These are phyloP conservation scores for Zaprionus lineosus DNA, from an alignment of 2,888 invertebrate genomes.

Conservation along the genomic window DNA sequence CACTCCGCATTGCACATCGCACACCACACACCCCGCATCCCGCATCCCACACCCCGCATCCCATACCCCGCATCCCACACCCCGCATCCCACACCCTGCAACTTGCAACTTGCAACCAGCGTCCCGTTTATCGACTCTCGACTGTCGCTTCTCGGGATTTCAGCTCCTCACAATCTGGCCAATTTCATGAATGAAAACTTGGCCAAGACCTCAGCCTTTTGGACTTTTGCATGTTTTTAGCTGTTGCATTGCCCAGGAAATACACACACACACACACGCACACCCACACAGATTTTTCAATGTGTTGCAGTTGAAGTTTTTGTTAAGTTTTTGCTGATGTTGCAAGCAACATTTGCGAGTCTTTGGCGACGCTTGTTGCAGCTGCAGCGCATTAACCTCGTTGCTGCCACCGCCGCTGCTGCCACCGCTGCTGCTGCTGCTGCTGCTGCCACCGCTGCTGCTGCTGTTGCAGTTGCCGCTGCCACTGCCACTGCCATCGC, in stretches of 20 bases:
- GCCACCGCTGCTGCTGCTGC: conserved; percentile 31
- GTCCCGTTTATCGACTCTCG: not conserved
- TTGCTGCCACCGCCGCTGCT: conserved; percentile 28
- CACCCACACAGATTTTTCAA: conserved; percentile 55
- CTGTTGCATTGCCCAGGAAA: conserved; percentile 29
- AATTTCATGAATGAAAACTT: conserved; percentile 81
- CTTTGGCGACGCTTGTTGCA: conserved; percentile 68
- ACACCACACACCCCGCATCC: not conserved
- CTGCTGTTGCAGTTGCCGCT: conserved; percentile 7
- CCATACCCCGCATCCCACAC: not conserved
- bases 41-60: not conserved
- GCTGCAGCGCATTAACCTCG: conserved; percentile 77
- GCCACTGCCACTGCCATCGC: conserved; percentile 26
- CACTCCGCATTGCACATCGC: not conserved
- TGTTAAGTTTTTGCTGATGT: conserved; percentile 8
- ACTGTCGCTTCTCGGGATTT: not conserved
- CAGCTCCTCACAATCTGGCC: conserved; percentile 55
- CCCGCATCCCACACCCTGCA: not conserved
- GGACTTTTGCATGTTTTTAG: conserved; percentile 68
- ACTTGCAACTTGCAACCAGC: not conserved
- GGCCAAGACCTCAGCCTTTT: conserved; percentile 38
- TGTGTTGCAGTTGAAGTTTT: conserved; percentile 23
- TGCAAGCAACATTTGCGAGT: conserved; percentile 60
- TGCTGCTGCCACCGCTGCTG: not conserved
- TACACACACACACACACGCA: conserved; percentile 53